These are phyloP conservation scores for Trogon surrucura DNA, from an alignment of 2,113 vertebrate genomes.

Conservation along the genomic window DNA sequence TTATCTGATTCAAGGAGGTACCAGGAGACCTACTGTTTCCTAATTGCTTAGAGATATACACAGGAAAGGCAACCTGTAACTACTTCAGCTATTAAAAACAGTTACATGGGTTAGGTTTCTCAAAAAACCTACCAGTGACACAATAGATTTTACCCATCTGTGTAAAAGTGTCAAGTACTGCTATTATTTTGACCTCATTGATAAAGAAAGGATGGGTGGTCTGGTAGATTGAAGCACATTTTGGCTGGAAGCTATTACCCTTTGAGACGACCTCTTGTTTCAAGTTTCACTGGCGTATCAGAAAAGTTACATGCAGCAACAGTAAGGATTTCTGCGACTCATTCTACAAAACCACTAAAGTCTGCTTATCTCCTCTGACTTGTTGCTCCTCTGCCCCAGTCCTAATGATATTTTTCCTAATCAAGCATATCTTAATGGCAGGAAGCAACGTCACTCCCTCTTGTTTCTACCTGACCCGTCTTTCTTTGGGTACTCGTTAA, in stretches of 20 bases:
- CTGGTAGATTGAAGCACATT: slow-evolving; percentile 36
- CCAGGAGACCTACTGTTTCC: slow-evolving; percentile 25
- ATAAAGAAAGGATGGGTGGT: slow-evolving; percentile 69
- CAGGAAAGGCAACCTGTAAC: not conserved
- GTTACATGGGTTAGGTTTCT: slow-evolving; percentile 47
- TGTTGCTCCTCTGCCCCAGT: not conserved
- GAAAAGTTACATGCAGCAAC: slow-evolving; percentile 30
- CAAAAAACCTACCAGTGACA: slow-evolving; percentile 37
- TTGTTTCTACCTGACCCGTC: not conserved
- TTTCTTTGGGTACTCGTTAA: not conserved
- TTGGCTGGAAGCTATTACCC: slow-evolving; percentile 66
- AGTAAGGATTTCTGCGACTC: not conserved
- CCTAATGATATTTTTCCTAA: not conserved
- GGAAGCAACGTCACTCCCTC: not conserved
- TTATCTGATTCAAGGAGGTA: slow-evolving; percentile 41
- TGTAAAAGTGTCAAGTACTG: slow-evolving; percentile 34
- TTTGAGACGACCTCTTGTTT: slow-evolving; percentile 47
- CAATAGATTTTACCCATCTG: slow-evolving; percentile 60
- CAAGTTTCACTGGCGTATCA: slow-evolving; percentile 55
- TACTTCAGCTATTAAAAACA: slow-evolving; percentile 23
- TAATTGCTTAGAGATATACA: slow-evolving; percentile 47
- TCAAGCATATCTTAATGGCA: not conserved
- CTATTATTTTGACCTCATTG: slow-evolving; percentile 61
- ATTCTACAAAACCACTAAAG: not conserved
- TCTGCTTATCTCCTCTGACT: not conserved